Percentiles rank a stretch among this genome's conserved stretches.
phyloP scores from a whole-genome alignment of 35 echinoderm and acorn worm species.

The Apostichopus japonicus region DNA sequence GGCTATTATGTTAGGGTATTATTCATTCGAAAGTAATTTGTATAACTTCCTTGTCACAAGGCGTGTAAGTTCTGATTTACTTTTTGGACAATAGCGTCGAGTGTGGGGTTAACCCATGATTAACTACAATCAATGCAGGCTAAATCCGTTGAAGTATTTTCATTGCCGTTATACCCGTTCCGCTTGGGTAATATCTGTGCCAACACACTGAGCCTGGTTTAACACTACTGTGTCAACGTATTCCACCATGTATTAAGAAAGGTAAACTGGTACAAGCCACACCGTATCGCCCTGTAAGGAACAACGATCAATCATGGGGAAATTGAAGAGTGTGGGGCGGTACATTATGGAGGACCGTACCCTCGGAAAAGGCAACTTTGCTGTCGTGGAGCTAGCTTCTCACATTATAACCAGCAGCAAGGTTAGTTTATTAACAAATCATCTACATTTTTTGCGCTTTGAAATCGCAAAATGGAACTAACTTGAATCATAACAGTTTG shows the following conservation, averaged over 20 bases:
- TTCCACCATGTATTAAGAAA: conserved; percentile 21
- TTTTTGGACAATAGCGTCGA: neutral
- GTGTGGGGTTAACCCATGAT: neutral
- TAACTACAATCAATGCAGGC: conserved; percentile 8
- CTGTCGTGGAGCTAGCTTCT: conserved; percentile 89
- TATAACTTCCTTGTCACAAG: neutral
- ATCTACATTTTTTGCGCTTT: neutral
- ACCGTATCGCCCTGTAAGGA: neutral
- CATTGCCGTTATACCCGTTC: neutral
- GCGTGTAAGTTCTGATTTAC: neutral
- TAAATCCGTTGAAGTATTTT: conserved; percentile 52
- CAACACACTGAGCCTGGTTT: conserved; percentile 15
- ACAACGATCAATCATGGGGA: conserved; percentile 50
- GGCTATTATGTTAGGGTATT: neutral
- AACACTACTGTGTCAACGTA: neutral
- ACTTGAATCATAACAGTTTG: too few species aligned
- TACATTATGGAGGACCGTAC: conserved; percentile 87
- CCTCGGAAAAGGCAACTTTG: conserved; percentile 98
- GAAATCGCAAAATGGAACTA: too few species aligned
- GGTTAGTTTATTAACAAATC: conserved; percentile 53
- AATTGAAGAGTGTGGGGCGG: conserved; percentile 76
- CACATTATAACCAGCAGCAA: conserved; percentile 86
- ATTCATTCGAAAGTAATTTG: neutral
- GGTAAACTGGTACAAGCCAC: neutral
- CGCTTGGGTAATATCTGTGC: conserved; percentile 10